Base-by-base conservation (phyloP, 2,888 invertebrate genomes). In the Epinotia demarniana region DNA sequence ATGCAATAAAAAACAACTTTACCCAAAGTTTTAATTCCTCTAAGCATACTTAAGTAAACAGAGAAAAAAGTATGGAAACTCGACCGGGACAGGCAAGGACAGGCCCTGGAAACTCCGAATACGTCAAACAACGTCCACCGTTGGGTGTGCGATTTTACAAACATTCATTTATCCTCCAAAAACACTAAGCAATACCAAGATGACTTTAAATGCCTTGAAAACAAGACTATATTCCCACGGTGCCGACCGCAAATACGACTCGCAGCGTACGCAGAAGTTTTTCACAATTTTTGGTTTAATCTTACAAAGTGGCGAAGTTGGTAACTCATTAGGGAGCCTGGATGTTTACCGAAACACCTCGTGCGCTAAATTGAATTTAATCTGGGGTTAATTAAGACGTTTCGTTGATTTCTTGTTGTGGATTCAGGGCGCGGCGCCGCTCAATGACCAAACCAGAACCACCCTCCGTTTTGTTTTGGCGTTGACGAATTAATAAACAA, bases 211-310 rank as follows among this genome's bases (percentile, higher is more conserved):
- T 0, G 0, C 19, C 23, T 18, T 27, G 1, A 16, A 9, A n/a
- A 64, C 66, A 70, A 27, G 60, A n/a, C 19, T 39, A 5, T 9
- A 13, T 49, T 5, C 4, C 16, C 3, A 53, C 53, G 53, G 60
- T 18, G 11, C 58, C 70, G 60, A 43, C 39, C 49, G 75, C 66
- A 75, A 71, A 49, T 6, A 19, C 53, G 8, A 33, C 68, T 62
- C 55, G 23, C n/a, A 33, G 64, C 46, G 71, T 77, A 79, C 81
- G 85, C 77, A 79, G 81, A 87, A 90, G 86, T 90, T 90, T 88
- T 89, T 87, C 84, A 85, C 85, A 88, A 87, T 89, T 89, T 90
- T 90, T 87, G 85, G 86, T 84, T 85, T 89, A 89, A 89, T 89
- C 87, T 88, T 83, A 86, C 89, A 87, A 88, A 89, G 86, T 86